These are phyloP conservation scores for Fulica atra DNA, from an alignment of 2,113 vertebrate genomes.

Conservation along the genomic window DNA sequence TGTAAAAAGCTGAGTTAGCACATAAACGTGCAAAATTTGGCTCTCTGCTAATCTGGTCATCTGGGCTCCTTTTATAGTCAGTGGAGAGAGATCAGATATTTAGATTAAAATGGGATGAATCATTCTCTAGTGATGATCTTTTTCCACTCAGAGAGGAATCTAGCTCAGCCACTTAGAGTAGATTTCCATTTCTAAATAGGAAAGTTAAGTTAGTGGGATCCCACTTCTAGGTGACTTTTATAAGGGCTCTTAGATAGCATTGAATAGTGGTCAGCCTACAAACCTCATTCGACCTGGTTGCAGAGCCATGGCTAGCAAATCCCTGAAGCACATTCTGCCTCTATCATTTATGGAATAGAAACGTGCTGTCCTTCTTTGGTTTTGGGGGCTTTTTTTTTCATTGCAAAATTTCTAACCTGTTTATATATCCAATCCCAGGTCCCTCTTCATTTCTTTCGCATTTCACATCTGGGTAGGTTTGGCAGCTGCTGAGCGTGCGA, in stretches of 20 bases:
- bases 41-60: slow-evolving; percentile 41
- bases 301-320: neutral
- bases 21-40: slow-evolving; percentile 19
- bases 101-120: slow-evolving; percentile 34
- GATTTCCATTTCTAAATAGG: neutral
- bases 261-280: neutral
- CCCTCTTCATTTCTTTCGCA: neutral
- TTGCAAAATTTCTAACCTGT: neutral
- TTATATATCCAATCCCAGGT: neutral
- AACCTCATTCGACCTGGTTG: neutral
- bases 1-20: slow-evolving; percentile 33
- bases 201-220: neutral
- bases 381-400: neutral
- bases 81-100: slow-evolving; percentile 13
- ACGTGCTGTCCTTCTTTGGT: neutral
- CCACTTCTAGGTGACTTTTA: neutral
- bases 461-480: neutral
- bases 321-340: neutral
- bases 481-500: neutral
- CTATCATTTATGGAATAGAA: neutral
- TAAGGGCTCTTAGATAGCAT: neutral
- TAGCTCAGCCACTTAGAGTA: neutral
- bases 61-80: slow-evolving; percentile 63
- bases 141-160: slow-evolving; percentile 42
- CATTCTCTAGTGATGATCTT: slow-evolving; percentile 27